Percentiles rank a stretch among this genome's conserved stretches.
Conservation (phyloP, 2,797 vertebrate species). For the Podarcis siculus region DNA sequence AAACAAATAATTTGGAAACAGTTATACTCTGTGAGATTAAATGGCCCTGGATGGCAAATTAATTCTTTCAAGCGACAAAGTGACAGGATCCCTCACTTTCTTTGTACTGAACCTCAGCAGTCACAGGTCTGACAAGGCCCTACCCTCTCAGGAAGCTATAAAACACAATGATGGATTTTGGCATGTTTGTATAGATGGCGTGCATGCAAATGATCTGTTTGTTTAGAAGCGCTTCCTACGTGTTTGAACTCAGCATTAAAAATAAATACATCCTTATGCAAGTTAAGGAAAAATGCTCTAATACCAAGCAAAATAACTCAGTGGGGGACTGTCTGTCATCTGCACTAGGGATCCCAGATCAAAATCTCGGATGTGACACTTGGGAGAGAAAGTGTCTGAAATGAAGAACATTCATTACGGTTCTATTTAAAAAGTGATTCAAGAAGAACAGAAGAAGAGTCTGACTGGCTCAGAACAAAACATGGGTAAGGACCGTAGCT, state of each 20-base stretch:
- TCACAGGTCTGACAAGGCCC: slow-evolving; percentile 38
- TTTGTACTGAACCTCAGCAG: slow-evolving; percentile 36
- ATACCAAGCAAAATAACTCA: not conserved
- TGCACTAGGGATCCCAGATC: not conserved
- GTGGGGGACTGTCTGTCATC: not conserved
- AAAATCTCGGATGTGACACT: not conserved
- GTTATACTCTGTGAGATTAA: slow-evolving; percentile 29
- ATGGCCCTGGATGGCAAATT: slow-evolving; percentile 54
- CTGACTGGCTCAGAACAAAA: not conserved
- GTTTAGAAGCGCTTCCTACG: not conserved
- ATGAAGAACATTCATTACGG: not conserved
- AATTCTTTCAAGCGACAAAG: slow-evolving; percentile 61
- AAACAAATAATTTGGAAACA: slow-evolving; percentile 65
- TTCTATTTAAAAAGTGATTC: no score
- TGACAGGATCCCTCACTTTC: slow-evolving; percentile 44
- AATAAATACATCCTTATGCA: not conserved
- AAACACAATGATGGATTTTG: slow-evolving; percentile 30
- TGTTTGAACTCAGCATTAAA: slow-evolving; percentile 4
- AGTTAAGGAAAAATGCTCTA: not conserved
- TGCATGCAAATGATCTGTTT: slow-evolving; percentile 40
- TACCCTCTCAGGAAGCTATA: not conserved
- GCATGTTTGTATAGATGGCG: slow-evolving; percentile 47
- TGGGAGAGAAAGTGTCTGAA: not conserved
- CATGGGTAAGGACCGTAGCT: not conserved
- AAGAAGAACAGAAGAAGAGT: not conserved